Evolutionary conservation across 2,113 vertebrate species (phyloP).

Genomic region (Chlorodrepanis virens): DNA sequence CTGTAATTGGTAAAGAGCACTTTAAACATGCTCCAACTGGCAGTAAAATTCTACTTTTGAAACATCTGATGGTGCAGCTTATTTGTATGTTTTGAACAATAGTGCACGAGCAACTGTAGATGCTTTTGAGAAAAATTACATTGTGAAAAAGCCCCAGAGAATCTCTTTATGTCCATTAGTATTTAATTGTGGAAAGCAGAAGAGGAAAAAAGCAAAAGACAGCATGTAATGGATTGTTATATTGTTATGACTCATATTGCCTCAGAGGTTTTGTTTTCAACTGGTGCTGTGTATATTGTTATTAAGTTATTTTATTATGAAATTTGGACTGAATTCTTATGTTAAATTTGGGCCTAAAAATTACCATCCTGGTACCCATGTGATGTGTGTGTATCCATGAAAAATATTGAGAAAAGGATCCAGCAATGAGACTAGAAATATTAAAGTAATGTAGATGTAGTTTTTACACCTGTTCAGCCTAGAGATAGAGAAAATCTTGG

Average conservation of each 20-base stretch:
- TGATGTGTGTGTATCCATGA: neutral
- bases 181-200: constrained; percentile 42
- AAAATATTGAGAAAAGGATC: neutral
- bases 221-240: neutral
- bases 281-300: neutral
- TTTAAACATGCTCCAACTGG: neutral
- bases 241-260: constrained; percentile 8
- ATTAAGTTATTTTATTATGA: constrained; percentile 16
- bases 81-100: constrained; percentile 5
- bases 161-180: constrained; percentile 25
- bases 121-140: constrained; percentile 15
- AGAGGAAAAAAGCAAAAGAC: neutral
- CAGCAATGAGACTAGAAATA: neutral
- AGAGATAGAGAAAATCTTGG: neutral
- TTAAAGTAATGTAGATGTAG: neutral
- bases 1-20: neutral
- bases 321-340: neutral
- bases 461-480: neutral
- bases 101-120: neutral
- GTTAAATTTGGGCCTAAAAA: neutral
- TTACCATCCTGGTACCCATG: neutral
- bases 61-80: neutral
- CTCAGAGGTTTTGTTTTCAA: constrained; percentile 4
- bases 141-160: constrained; percentile 22
- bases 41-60: neutral